phyloP scores from a whole-genome alignment of 1,140 invertebrate species.

The Hyphantria cunea region DNA sequence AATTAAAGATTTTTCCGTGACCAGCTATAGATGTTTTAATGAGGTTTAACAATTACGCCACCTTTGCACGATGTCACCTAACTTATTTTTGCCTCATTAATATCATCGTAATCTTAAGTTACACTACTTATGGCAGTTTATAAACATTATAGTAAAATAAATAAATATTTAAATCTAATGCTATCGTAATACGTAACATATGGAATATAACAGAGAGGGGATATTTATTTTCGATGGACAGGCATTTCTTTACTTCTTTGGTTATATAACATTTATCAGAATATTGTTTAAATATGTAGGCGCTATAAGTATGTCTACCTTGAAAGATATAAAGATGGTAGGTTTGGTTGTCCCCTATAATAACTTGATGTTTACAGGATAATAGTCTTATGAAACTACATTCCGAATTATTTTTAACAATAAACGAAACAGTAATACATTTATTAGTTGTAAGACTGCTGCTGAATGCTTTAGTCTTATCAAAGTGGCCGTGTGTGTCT shows the following conservation, averaged over 20 bases:
- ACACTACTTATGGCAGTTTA: slow-evolving; percentile 66
- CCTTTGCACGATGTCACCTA: too few relatives aligned
- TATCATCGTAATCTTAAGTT: slow-evolving; percentile 16
- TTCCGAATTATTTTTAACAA: too few relatives aligned
- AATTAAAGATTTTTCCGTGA: too few relatives aligned
- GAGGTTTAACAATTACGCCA: too few relatives aligned
- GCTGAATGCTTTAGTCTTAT: slow-evolving; percentile 4
- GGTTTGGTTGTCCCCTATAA: background rate
- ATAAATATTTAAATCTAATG: slow-evolving; percentile 42
- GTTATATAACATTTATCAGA: slow-evolving; percentile 33
- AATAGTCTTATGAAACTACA: too few relatives aligned
- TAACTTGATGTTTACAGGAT: background rate
- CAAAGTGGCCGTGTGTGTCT: slow-evolving; percentile 52
- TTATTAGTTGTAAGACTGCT: too few relatives aligned
- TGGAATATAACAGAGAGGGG: slow-evolving; percentile 1
- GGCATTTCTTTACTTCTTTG: slow-evolving; percentile 40
- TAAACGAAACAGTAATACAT: too few relatives aligned
- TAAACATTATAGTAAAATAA: slow-evolving; percentile 54
- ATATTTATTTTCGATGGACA: background rate
- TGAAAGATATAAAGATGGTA: background rate
- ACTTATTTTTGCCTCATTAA: background rate
- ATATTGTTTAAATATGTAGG: slow-evolving; percentile 13
- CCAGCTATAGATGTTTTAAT: too few relatives aligned
- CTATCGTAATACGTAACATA: slow-evolving; percentile 15
- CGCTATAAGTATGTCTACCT: background rate